A percentile compares a stretch with the other conserved stretches of the same genome.
Conservation (phyloP, 2,113 vertebrate genomes). For the Xyliphius kryptos region DNA sequence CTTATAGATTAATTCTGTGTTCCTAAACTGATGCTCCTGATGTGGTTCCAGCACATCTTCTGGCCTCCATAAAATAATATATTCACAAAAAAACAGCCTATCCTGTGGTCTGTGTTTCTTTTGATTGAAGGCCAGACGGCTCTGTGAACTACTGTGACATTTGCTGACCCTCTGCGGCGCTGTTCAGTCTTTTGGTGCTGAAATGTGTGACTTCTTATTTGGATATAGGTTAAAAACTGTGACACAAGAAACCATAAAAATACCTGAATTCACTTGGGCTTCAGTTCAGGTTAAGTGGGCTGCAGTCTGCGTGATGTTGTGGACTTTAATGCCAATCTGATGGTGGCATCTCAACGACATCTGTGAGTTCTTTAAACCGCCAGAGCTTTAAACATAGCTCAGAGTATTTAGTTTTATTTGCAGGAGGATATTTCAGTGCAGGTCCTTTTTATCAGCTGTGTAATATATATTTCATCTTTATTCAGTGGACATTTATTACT, state of each 20-base stretch:
- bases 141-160: background rate
- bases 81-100: too few species aligned
- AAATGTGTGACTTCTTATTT: slow-evolving; percentile 20
- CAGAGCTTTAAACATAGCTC: too few species aligned
- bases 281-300: slow-evolving; percentile 9
- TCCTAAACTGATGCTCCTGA: too few species aligned
- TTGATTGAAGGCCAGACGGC: too few species aligned
- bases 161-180: slow-evolving; percentile 23
- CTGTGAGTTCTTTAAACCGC: too few species aligned
- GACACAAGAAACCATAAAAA: slow-evolving; percentile 2
- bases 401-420: too few species aligned
- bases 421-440: too few species aligned
- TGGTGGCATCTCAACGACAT: slow-evolving; percentile 10
- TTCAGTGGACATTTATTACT: slow-evolving; percentile 12
- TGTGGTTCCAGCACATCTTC: too few species aligned
- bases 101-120: too few species aligned
- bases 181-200: slow-evolving; percentile 36
- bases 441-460: background rate
- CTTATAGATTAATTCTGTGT: too few species aligned
- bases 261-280: slow-evolving; percentile 3
- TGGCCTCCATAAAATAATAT: too few species aligned
- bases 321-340: slow-evolving; percentile 22
- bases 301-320: slow-evolving; percentile 18
- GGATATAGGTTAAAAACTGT: background rate
- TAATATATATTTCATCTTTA: slow-evolving; percentile 6